Percentiles rank a stretch among this genome's conserved stretches.
Conservation (phyloP, 2,888 invertebrate genomes). For the Macrophya alboannulata region DNA sequence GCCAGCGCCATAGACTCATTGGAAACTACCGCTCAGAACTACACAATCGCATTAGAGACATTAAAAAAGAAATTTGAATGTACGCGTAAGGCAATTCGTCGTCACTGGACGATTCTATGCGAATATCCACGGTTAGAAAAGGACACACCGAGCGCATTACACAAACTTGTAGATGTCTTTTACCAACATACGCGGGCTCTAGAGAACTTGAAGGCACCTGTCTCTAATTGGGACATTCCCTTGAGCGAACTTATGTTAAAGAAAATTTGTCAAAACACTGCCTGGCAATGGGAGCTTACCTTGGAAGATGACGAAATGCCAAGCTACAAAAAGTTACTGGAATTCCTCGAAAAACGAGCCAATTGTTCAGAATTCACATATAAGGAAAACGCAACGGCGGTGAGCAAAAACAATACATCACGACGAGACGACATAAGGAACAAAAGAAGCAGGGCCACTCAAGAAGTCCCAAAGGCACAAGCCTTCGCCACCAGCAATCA, state of each 20-base stretch:
- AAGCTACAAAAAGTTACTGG: conserved; percentile 9
- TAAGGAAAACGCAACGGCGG: too few relatives aligned
- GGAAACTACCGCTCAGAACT: conserved; percentile 58
- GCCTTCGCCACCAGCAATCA: background rate
- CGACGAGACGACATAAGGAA: background rate
- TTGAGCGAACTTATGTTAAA: conserved; percentile 48
- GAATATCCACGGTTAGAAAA: conserved; percentile 51
- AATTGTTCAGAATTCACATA: conserved; percentile 1
- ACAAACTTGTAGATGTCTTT: conserved; percentile 28
- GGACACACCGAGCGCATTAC: conserved; percentile 43
- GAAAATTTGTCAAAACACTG: conserved; percentile 36
- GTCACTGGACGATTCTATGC: conserved; percentile 59
- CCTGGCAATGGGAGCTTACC: conserved; percentile 55
- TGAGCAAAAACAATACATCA: background rate
- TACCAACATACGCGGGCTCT: conserved; percentile 50
- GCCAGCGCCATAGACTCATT: conserved; percentile 57
- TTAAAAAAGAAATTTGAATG: conserved; percentile 58
- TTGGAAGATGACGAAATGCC: conserved; percentile 31
- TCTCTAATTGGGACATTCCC: conserved; percentile 52
- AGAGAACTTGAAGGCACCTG: conserved; percentile 52
- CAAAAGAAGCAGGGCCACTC: background rate
- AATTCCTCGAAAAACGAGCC: conserved; percentile 56
- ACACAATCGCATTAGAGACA: conserved; percentile 55
- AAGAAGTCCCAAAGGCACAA: background rate
- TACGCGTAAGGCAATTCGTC: conserved; percentile 51